phyloP scores from a whole-genome alignment of 2,113 vertebrate species.

The Muscicapa adusta region DNA sequence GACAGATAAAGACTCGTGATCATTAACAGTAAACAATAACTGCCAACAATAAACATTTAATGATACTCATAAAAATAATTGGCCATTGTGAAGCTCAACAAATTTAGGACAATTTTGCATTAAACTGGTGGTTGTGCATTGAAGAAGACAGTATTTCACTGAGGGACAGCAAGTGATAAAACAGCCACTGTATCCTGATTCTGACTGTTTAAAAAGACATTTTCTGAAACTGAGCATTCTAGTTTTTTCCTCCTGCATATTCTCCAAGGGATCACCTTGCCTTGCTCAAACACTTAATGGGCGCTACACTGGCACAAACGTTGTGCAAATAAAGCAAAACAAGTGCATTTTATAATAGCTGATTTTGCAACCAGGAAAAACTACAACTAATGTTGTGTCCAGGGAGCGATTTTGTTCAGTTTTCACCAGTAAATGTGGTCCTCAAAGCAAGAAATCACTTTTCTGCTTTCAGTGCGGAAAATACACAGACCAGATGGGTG shows the following conservation, averaged over 20 bases:
- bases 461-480: not conserved
- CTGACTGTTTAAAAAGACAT: not conserved
- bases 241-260: not conserved
- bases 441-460: not conserved
- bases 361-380: not conserved
- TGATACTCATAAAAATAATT: not conserved
- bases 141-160: not conserved
- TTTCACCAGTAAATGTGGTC: not conserved
- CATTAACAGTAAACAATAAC: conserved; percentile 21
- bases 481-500: not conserved
- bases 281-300: not conserved
- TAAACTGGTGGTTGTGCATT: not conserved
- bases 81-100: not conserved
- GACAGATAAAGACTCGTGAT: not conserved
- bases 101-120: not conserved
- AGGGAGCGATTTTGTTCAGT: not conserved
- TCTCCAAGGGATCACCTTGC: not conserved
- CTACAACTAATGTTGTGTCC: not conserved
- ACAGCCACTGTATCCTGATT: not conserved
- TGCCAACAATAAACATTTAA: conserved; percentile 26
- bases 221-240: not conserved
- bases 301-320: not conserved
- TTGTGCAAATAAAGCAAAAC: not conserved
- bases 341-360: not conserved
- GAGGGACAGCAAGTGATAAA: not conserved